A percentile compares a stretch with the other conserved stretches of the same genome.
Evolutionary conservation across 2,888 invertebrate species (phyloP).

Genomic region (Agrotis segetum): DNA sequence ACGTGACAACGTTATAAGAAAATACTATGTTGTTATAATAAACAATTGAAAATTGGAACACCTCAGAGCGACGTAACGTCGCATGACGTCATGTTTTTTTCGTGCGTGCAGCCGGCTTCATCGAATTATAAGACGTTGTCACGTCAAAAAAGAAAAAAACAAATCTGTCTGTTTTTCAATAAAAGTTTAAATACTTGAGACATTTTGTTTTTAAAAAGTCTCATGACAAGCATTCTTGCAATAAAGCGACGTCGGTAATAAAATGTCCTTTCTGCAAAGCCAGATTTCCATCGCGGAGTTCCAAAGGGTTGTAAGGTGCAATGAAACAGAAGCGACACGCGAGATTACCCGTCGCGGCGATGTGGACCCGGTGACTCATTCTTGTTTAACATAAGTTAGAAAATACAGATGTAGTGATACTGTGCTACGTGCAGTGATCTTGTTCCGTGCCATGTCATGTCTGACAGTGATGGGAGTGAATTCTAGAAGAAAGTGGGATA

Average conservation of each 20-base stretch:
- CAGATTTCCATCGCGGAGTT: conserved; percentile 48
- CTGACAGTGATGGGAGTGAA: conserved; percentile 7
- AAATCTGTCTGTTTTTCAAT: neutral
- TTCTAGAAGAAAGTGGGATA: neutral
- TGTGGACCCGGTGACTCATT: conserved; percentile 25
- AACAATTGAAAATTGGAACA: no score
- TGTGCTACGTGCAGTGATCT: conserved; percentile 14
- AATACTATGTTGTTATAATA: no score
- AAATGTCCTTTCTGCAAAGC: conserved; percentile 35
- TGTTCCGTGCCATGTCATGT: conserved; percentile 24
- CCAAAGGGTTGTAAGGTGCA: conserved; percentile 26
- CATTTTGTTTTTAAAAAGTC: neutral
- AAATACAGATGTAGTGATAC: conserved; percentile 12
- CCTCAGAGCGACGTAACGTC: no score
- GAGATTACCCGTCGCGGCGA: conserved; percentile 17
- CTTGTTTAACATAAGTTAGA: conserved; percentile 37
- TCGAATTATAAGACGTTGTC: no score
- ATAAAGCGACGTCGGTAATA: conserved; percentile 21
- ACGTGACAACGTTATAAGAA: no score
- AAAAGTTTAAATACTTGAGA: neutral
- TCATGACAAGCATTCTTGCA: conserved; percentile 29
- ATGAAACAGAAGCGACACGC: conserved; percentile 28
- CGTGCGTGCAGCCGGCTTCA: no score
- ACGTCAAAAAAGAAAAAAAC: no score
- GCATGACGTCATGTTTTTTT: no score